These are phyloP conservation scores for Emydura subglobosa DNA, from an alignment of 2,113 vertebrate genomes.

Conservation along the genomic window DNA sequence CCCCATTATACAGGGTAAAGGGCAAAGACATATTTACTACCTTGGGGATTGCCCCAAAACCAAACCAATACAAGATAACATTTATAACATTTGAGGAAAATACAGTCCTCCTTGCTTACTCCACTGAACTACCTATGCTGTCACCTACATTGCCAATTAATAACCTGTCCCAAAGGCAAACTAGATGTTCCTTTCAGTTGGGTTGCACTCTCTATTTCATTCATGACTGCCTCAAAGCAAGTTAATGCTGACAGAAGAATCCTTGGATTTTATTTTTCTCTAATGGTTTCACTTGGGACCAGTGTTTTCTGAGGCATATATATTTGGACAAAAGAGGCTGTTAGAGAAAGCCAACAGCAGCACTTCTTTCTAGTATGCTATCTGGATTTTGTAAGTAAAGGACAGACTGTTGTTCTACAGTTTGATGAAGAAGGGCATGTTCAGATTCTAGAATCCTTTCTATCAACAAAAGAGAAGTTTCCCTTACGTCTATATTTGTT, in stretches of 20 bases:
- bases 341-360: not conserved
- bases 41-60: not conserved
- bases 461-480: not conserved
- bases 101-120: not conserved
- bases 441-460: not conserved
- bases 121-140: not conserved
- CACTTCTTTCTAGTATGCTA: not conserved
- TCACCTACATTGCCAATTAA: not conserved
- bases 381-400: not conserved
- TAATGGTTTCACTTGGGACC: not conserved
- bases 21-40: not conserved
- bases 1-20: not conserved
- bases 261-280: not conserved
- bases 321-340: not conserved
- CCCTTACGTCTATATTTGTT: not conserved
- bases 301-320: not conserved
- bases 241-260: fast-evolving
- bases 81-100: not conserved
- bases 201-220: not conserved
- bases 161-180: not conserved
- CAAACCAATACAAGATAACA: not conserved
- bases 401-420: not conserved
- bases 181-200: not conserved
- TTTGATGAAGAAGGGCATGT: not conserved
- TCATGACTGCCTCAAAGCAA: not conserved